phyloP scores from a whole-genome alignment of 2,888 invertebrate genomes.

The Octodonta nipae region DNA sequence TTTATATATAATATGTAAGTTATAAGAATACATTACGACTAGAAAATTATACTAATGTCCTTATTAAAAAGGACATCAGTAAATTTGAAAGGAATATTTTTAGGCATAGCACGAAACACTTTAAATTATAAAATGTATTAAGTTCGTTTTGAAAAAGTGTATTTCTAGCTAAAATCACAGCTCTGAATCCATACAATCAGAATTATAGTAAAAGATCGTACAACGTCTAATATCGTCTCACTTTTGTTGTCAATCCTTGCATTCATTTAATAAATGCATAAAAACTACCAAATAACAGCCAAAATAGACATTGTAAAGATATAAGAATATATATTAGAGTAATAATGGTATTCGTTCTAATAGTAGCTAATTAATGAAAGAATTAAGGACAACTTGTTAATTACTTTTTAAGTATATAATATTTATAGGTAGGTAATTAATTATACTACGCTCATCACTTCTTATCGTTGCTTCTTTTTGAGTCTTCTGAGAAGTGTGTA shows the following conservation, averaged over 20 bases:
- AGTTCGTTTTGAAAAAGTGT: slow-evolving; percentile 19
- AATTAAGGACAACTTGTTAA: slow-evolving; percentile 12
- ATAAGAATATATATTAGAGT: slow-evolving; percentile 19
- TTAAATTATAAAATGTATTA: background rate
- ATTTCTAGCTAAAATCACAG: slow-evolving; percentile 34
- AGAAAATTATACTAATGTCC: no score
- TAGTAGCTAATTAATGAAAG: slow-evolving; percentile 14
- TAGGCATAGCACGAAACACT: no score
- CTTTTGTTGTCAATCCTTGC: slow-evolving; percentile 39
- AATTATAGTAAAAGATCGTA: slow-evolving; percentile 29
- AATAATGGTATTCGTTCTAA: slow-evolving; percentile 13
- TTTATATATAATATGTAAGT: no score
- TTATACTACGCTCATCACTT: no score
- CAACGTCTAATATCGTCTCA: slow-evolving; percentile 36
- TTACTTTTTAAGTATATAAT: no score
- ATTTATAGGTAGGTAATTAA: slow-evolving; percentile 5
- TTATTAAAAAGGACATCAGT: no score
- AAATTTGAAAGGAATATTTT: no score
- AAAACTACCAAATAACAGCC: slow-evolving; percentile 35
- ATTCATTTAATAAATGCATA: slow-evolving; percentile 33
- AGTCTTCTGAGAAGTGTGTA: slow-evolving; percentile 21
- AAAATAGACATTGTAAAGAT: slow-evolving; percentile 32
- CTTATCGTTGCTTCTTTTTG: slow-evolving; percentile 21
- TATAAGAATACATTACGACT: no score
- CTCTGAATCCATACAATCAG: slow-evolving; percentile 30